Base-by-base conservation (phyloP, 2,888 invertebrate species). In the Sylvicola cinctus region DNA sequence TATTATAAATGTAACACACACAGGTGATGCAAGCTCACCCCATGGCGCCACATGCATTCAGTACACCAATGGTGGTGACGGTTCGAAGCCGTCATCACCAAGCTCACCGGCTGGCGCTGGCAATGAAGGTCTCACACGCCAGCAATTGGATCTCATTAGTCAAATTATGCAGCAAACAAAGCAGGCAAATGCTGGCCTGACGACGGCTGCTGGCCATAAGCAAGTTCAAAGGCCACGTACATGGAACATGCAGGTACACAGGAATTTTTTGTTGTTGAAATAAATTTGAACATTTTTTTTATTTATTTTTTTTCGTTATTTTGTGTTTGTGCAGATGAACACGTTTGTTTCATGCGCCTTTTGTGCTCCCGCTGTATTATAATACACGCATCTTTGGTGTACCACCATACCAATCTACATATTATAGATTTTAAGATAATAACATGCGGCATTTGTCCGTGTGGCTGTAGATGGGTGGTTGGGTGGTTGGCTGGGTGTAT, bases 131-230 rank as follows among this genome's bases (percentile, higher is more conserved):
- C 58, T 75, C 43, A 74, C 74, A 36, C 68, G 73, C 45, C 74
- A 77, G 47, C 77, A 77, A 52, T 61, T 76, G 45, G 75, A 76
- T 53, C 63, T 77, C 46, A 75, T 76, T 47, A 74, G 75, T 54
- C 74, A 75, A 56, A 75, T 75, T 45, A 75, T 76, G 73, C 73
- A 75, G 47, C 75, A 75, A 53, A 74, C 74, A 13, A 74, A 74
- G 50, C 73, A 73, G 45, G 68, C 69, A 34, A 58, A 57, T 39
- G 58, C 60, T 27, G 54, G 54, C 44, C 52, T 57, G 27, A 51
- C 54, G 28, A 48, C 51, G 36, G 49, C 51, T 40, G 51, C 58
- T 49, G 51, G 51, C 37, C 26, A 45, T 45, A 37, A 46, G 7
- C 41, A 52, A 38, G 49, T 52, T 36, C 59, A 56, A 39, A 54